Conservation (phyloP, 2,888 invertebrate species). For the Drosophila tanythrix region DNA sequence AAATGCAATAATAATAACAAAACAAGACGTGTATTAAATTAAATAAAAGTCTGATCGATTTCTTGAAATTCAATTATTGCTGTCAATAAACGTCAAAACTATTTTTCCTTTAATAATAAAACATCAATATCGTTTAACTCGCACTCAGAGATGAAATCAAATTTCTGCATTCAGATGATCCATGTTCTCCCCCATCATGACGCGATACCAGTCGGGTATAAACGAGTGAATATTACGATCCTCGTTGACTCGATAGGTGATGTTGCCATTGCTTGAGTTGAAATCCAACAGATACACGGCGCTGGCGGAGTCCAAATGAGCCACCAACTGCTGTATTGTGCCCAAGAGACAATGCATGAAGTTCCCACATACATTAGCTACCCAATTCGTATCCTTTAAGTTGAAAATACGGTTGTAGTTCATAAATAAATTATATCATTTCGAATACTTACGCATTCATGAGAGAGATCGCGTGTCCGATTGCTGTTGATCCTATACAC, state of each 20-base stretch:
- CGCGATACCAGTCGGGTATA: constrained; percentile 63
- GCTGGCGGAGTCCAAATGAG: constrained; percentile 30
- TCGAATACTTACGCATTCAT: constrained; percentile 44
- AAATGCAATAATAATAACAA: constrained; percentile 27
- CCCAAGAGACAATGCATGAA: constrained; percentile 40
- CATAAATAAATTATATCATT: too few relatives aligned
- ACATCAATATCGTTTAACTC: neutral
- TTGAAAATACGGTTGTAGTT: neutral
- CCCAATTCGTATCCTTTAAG: constrained; percentile 48
- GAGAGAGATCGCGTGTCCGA: constrained; percentile 26
- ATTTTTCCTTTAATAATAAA: constrained; percentile 26
- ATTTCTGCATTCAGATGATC: constrained; percentile 9
- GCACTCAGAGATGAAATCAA: neutral
- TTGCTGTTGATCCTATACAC: constrained; percentile 28
- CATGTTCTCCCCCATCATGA: constrained; percentile 26
- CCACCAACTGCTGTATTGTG: constrained; percentile 25
- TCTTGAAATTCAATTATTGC: constrained; percentile 50
- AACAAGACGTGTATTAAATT: constrained; percentile 66
- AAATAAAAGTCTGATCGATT: constrained; percentile 59
- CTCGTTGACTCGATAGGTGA: constrained; percentile 20
- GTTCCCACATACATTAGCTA: constrained; percentile 37
- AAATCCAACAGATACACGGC: constrained; percentile 52
- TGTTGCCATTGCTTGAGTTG: constrained; percentile 21
- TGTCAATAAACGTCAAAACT: constrained; percentile 51
- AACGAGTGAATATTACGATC: constrained; percentile 48